These are phyloP conservation scores for Agrochola lota DNA, from an alignment of 2,888 invertebrate genomes.

Conservation along the genomic window DNA sequence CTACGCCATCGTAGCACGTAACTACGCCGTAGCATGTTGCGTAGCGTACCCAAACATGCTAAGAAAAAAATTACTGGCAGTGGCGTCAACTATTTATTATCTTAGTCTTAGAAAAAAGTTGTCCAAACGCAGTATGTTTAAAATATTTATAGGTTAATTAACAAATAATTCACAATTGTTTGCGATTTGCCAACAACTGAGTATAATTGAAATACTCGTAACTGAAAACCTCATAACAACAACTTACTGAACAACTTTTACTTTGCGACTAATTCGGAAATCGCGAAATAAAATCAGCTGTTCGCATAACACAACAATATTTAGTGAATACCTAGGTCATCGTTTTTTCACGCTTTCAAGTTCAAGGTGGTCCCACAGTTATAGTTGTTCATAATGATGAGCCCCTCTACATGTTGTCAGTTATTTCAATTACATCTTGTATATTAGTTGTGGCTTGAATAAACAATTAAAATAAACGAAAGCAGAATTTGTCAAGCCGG, in stretches of 20 bases:
- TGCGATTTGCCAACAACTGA: not conserved
- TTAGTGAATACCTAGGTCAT: not conserved
- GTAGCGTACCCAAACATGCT: not conserved
- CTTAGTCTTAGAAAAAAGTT: not conserved
- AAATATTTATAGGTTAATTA: not conserved
- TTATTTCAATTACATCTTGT: not conserved
- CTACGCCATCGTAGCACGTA: not conserved
- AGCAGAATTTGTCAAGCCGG: constrained; percentile 31
- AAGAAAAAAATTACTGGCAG: not conserved
- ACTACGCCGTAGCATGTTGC: not conserved
- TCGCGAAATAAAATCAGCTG: not conserved
- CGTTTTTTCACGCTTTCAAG: not conserved
- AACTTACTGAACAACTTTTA: not conserved
- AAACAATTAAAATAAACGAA: constrained; percentile 2
- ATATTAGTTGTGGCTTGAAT: not conserved
- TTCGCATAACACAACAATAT: not conserved
- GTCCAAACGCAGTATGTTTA: too few relatives aligned
- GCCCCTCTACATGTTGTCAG: not conserved
- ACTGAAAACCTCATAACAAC: not conserved
- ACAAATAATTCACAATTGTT: not conserved
- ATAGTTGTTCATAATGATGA: not conserved
- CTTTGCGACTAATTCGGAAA: not conserved
- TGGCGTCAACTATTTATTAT: not conserved
- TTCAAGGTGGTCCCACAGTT: not conserved
- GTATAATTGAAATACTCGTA: not conserved